Evolutionary conservation across 2,113 vertebrate genomes (phyloP).

Genomic region (Craseonycteris thonglongyai): DNA sequence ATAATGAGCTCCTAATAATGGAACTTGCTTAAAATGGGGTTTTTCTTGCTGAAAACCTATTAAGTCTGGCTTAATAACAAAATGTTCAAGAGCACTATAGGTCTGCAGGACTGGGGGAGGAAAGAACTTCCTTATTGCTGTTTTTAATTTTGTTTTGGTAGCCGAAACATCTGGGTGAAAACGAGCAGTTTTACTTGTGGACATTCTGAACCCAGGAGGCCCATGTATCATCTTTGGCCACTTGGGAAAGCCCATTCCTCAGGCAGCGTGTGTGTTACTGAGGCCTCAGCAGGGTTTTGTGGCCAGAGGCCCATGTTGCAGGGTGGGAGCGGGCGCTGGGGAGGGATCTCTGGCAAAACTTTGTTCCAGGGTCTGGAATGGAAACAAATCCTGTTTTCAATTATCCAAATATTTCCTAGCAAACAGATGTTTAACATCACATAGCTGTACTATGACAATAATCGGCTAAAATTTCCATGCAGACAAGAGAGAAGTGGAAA

Average conservation of each 20-base stretch:
- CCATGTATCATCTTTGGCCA: neutral
- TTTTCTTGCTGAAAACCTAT: constrained; percentile 4
- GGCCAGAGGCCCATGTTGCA: neutral
- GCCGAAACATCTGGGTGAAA: constrained; percentile 43
- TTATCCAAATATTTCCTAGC: constrained; percentile 27
- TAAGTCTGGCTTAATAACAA: neutral
- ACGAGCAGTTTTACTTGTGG: neutral
- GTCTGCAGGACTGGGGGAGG: neutral
- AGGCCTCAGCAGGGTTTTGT: neutral
- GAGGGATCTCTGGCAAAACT: neutral
- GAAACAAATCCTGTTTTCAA: constrained; percentile 49
- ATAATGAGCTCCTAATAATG: neutral
- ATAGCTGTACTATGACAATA: neutral
- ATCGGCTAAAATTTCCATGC: neutral
- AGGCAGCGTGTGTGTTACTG: neutral
- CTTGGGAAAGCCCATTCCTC: neutral
- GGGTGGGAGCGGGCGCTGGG: neutral
- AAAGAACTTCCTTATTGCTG: neutral
- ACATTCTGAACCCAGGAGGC: neutral
- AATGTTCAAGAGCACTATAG: neutral
- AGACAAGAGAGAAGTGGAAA: neutral
- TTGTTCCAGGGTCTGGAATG: neutral
- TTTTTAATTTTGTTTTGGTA: constrained; percentile 32
- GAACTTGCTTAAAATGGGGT: neutral
- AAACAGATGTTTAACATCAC: constrained; percentile 52